Conservation (phyloP, 2,113 vertebrate genomes). For the Dissostichus mawsoni region DNA sequence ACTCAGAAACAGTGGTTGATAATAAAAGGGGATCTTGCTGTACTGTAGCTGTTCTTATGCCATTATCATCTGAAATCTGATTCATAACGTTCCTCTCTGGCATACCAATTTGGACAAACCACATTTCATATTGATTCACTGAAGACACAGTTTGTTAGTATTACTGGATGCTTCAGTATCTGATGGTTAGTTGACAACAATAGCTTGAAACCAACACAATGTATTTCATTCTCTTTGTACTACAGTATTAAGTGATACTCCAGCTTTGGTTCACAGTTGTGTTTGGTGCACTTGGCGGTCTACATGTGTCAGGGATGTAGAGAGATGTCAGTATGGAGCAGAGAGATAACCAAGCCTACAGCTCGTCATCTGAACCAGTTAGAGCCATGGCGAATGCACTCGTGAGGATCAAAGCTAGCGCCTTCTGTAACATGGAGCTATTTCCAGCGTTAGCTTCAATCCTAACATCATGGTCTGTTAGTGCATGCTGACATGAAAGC, state of each 20-base stretch:
- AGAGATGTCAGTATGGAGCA: constrained; percentile 33
- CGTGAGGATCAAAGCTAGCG: constrained; percentile 72
- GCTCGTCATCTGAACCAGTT: constrained; percentile 55
- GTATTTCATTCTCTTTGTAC: background rate
- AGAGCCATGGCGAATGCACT: constrained; percentile 62
- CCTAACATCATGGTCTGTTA: constrained; percentile 53
- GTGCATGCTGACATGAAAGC: constrained; percentile 62
- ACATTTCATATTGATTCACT: constrained; percentile 27
- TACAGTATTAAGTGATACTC: background rate
- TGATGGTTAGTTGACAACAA: constrained; percentile 25
- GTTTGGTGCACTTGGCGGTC: constrained; percentile 29
- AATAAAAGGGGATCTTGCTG: too few species aligned
- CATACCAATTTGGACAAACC: constrained; percentile 20
- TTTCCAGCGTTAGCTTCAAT: constrained; percentile 61
- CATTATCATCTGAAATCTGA: background rate
- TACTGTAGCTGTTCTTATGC: too few species aligned
- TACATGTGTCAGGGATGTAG: constrained; percentile 23
- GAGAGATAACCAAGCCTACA: constrained; percentile 45
- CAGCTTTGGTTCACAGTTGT: background rate
- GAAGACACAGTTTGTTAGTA: constrained; percentile 18
- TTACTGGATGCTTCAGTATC: constrained; percentile 6
- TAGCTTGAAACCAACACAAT: background rate
- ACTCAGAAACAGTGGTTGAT: background rate
- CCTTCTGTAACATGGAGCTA: constrained; percentile 51
- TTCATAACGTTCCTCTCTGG: constrained; percentile 3